These are phyloP conservation scores for Pentalonia nigronervosa DNA, from an alignment of 1,140 invertebrate species.

Conservation along the genomic window DNA sequence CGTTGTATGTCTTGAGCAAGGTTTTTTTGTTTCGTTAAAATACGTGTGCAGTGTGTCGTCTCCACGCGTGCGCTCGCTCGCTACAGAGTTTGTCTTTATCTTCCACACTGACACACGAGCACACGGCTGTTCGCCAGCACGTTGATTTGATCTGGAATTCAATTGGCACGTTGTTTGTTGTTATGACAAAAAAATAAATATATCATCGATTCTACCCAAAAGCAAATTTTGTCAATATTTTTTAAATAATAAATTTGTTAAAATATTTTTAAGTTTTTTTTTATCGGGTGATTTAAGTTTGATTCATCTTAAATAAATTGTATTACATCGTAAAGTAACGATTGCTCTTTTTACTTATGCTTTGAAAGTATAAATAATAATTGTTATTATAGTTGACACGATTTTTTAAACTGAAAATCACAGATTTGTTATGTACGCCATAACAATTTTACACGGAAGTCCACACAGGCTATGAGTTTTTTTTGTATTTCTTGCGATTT, in stretches of 20 bases:
- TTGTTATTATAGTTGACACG: too few species aligned
- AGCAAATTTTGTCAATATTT: not conserved
- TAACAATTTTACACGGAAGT: too few species aligned
- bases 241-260: not conserved
- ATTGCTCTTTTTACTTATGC: not conserved
- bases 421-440: too few species aligned
- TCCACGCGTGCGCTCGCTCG: too few species aligned
- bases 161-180: not conserved
- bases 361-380: too few species aligned
- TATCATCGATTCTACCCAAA: not conserved
- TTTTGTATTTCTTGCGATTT: too few species aligned
- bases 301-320: not conserved
- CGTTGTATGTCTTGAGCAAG: not conserved
- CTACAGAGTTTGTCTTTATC: too few species aligned
- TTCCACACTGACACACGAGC: not conserved
- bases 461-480: too few species aligned
- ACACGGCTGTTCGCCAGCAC: not conserved
- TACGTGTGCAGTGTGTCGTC: not conserved
- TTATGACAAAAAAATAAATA: not conserved
- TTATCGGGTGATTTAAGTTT: not conserved
- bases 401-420: too few species aligned
- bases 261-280: not conserved
- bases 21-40: not conserved
- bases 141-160: not conserved
- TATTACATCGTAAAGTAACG: too few species aligned